Evolutionary conservation across 2,888 invertebrate species (phyloP).

Genomic region (Oxyteleia sp.): DNA sequence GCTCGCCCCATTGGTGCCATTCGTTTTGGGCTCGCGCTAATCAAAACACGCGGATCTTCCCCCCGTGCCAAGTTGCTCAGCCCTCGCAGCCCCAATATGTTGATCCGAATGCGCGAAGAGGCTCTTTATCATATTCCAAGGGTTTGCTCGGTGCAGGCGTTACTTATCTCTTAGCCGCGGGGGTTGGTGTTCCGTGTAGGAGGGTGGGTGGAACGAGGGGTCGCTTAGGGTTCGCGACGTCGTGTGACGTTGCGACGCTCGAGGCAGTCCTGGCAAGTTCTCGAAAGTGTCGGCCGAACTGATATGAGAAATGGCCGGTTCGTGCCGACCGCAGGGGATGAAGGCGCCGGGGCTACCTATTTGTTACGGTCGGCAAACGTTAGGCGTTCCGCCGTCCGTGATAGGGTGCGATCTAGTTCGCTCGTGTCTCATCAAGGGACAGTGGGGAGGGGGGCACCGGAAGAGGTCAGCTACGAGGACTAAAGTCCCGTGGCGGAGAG

Average conservation of each 20-base stretch:
- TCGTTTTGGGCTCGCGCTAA: slow-evolving; percentile 60
- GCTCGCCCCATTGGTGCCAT: slow-evolving; percentile 47
- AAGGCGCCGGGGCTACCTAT: slow-evolving; percentile 82
- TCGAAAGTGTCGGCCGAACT: slow-evolving; percentile 87
- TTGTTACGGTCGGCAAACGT: slow-evolving; percentile 84
- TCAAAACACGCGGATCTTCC: slow-evolving; percentile 67
- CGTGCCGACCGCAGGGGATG: slow-evolving; percentile 86
- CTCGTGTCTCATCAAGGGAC: slow-evolving; percentile 73
- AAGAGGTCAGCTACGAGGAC: slow-evolving; percentile 64
- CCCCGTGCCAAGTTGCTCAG: slow-evolving; percentile 47
- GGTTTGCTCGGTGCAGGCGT: slow-evolving; percentile 79
- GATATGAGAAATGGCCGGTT: slow-evolving; percentile 87
- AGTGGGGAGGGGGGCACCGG: slow-evolving; percentile 37
- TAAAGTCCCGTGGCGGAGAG: slow-evolving; percentile 13
- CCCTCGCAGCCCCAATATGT: slow-evolving; percentile 63
- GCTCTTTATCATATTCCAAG: slow-evolving; percentile 76
- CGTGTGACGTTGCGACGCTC: slow-evolving; percentile 85
- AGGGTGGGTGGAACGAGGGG: slow-evolving; percentile 46
- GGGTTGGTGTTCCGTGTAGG: slow-evolving; percentile 61
- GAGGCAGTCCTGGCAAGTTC: slow-evolving; percentile 84
- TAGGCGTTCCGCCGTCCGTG: slow-evolving; percentile 76
- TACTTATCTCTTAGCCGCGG: slow-evolving; percentile 84
- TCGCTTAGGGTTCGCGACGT: slow-evolving; percentile 79
- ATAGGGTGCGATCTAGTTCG: slow-evolving; percentile 75
- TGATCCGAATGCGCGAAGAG: slow-evolving; percentile 66